These are phyloP conservation scores for Linnaemya tessellans DNA, from an alignment of 2,888 invertebrate species.

Conservation along the genomic window DNA sequence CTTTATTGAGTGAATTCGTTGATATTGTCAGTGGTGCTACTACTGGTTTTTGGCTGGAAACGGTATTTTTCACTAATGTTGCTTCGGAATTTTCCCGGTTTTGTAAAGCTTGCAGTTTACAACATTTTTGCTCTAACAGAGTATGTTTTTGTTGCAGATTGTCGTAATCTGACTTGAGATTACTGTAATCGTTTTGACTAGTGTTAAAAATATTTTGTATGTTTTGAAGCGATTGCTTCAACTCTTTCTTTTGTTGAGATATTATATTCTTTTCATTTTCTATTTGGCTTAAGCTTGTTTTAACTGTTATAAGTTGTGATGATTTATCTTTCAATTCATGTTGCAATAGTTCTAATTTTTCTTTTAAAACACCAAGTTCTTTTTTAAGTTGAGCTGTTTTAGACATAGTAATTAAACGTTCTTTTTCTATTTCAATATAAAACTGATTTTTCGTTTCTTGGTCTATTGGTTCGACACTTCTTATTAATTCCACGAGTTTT, in stretches of 20 bases:
- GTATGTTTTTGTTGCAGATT: constrained; percentile 23
- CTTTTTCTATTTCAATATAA: constrained; percentile 5
- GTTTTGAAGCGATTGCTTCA: constrained; percentile 14
- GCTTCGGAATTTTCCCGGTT: constrained; percentile 71
- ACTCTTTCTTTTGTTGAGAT: constrained; percentile 5
- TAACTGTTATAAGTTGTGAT: not conserved
- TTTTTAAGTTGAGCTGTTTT: constrained; percentile 1
- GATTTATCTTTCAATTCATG: constrained; percentile 21
- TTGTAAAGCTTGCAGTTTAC: constrained; percentile 47
- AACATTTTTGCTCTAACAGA: constrained; percentile 45
- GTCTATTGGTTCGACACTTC: not conserved
- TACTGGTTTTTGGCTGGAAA: not conserved
- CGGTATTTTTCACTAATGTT: constrained; percentile 59
- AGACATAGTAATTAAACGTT: not conserved
- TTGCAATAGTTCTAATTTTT: not conserved
- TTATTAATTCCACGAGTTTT: not conserved
- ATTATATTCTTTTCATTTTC: constrained; percentile 40
- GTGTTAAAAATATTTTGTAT: constrained; percentile 37
- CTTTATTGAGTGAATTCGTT: constrained; percentile 74
- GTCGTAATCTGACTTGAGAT: constrained; percentile 22
- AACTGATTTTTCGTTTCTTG: not conserved
- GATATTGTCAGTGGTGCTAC: not conserved
- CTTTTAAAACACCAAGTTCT: constrained; percentile 30
- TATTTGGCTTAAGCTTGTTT: not conserved
- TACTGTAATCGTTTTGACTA: constrained; percentile 9